A percentile compares a stretch with the other conserved stretches of the same genome.
Evolutionary conservation across 2,113 vertebrate species (phyloP).

Genomic region (Aegithalos caudatus): DNA sequence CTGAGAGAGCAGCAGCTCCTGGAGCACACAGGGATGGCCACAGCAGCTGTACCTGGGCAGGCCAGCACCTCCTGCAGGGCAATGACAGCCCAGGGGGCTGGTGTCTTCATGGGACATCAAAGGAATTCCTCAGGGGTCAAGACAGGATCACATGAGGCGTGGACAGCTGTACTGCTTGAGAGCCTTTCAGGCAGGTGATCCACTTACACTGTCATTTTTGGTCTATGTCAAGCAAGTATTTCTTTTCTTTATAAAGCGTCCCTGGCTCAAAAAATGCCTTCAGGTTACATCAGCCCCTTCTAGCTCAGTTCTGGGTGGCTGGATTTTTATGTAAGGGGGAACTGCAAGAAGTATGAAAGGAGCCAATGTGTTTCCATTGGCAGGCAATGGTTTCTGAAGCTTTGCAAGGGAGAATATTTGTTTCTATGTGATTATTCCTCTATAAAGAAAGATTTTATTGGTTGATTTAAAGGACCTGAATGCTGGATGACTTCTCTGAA

Average conservation of each 20-base stretch:
- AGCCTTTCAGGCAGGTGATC: slow-evolving; percentile 45
- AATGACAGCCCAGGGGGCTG: neutral
- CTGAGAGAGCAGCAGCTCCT: neutral
- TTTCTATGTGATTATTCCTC: slow-evolving; percentile 65
- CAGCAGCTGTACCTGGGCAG: neutral
- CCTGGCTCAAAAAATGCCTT: neutral
- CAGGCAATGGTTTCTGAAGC: neutral
- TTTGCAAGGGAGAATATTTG: slow-evolving; percentile 43
- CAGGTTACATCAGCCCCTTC: neutral
- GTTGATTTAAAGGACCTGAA: slow-evolving; percentile 40
- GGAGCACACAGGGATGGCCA: neutral
- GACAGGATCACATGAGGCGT: neutral
- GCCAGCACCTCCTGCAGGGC: neutral
- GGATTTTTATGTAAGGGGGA: neutral
- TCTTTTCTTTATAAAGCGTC: slow-evolving; percentile 16
- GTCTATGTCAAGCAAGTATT: neutral
- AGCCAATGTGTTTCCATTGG: neutral
- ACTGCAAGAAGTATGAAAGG: neutral
- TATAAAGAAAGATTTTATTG: slow-evolving; percentile 51
- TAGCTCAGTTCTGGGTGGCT: neutral
- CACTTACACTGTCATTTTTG: slow-evolving; percentile 33
- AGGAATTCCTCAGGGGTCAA: slow-evolving; percentile 35
- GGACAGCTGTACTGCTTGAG: neutral
- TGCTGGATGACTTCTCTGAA: neutral
- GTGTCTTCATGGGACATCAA: slow-evolving; percentile 10